Evolutionary conservation across 2,113 vertebrate genomes (phyloP).

Genomic region (Asarcornis scutulata): DNA sequence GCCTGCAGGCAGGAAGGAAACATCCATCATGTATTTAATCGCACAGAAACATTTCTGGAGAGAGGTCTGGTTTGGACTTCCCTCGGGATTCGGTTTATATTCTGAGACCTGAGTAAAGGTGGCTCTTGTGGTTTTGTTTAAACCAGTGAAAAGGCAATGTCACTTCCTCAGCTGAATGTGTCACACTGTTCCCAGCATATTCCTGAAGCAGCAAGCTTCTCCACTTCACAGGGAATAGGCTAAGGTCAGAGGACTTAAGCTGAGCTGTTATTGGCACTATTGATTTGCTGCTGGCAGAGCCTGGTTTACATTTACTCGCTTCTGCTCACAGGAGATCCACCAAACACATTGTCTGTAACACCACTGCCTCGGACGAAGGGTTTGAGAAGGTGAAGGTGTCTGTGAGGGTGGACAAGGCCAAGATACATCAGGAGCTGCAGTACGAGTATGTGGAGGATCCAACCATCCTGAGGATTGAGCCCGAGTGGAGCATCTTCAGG

Average conservation of each 20-base stretch:
- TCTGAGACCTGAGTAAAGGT: not conserved
- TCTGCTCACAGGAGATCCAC: slow-evolving; percentile 83
- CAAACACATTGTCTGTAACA: slow-evolving; percentile 89
- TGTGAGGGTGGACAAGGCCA: slow-evolving; percentile 92
- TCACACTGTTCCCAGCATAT: not conserved
- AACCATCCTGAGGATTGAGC: slow-evolving; percentile 91
- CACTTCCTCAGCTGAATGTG: not conserved
- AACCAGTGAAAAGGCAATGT: not conserved
- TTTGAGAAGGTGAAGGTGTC: slow-evolving; percentile 89
- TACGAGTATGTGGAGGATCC: slow-evolving; percentile 97
- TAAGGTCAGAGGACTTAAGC: not conserved
- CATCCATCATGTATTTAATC: slow-evolving; percentile 3
- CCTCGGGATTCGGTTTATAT: not conserved
- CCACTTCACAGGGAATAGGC: not conserved
- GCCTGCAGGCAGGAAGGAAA: slow-evolving; percentile 44
- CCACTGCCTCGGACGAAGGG: slow-evolving; percentile 85
- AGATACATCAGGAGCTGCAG: slow-evolving; percentile 88
- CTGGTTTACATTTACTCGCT: not conserved
- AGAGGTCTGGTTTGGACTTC: not conserved
- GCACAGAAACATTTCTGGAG: not conserved
- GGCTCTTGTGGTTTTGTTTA: not conserved
- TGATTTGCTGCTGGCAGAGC: not conserved
- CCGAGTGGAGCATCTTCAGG: slow-evolving; percentile 99
- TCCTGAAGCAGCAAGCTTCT: not conserved
- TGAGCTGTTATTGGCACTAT: not conserved